These are phyloP conservation scores for Agapornis canus DNA, from an alignment of 2,797 vertebrate genomes.

Conservation along the genomic window DNA sequence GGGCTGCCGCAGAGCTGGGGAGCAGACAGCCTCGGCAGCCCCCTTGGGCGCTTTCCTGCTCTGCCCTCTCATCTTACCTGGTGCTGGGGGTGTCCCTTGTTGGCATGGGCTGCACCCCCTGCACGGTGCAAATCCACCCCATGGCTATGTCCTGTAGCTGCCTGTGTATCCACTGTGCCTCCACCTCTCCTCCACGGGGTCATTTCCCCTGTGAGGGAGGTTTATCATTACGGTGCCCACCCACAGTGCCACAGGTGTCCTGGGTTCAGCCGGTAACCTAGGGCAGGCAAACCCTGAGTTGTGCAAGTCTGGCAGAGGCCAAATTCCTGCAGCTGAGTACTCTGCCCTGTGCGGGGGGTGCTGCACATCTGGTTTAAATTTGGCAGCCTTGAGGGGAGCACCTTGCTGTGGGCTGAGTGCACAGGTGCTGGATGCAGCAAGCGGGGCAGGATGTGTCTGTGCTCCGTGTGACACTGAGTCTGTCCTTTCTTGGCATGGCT, in stretches of 20 bases:
- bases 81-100: background rate
- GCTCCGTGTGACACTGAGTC: fast-evolving
- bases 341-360: background rate
- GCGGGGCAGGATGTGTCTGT: fast-evolving
- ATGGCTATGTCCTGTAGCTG: fast-evolving
- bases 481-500: fast-evolving
- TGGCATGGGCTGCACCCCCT: background rate
- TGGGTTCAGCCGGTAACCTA: no score
- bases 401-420: fast-evolving
- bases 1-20: background rate
- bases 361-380: background rate
- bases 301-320: background rate
- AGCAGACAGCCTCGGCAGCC: background rate
- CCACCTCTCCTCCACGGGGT: fast-evolving
- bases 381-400: background rate
- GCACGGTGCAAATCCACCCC: background rate
- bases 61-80: background rate
- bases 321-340: background rate
- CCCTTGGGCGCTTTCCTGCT: background rate
- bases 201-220: background rate
- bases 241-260: fast-evolving
- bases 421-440: background rate
- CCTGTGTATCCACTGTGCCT: fast-evolving
- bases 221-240: background rate
- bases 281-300: background rate